phyloP scores from a whole-genome alignment of 2,797 vertebrate genomes.

The Scolopax rusticola region DNA sequence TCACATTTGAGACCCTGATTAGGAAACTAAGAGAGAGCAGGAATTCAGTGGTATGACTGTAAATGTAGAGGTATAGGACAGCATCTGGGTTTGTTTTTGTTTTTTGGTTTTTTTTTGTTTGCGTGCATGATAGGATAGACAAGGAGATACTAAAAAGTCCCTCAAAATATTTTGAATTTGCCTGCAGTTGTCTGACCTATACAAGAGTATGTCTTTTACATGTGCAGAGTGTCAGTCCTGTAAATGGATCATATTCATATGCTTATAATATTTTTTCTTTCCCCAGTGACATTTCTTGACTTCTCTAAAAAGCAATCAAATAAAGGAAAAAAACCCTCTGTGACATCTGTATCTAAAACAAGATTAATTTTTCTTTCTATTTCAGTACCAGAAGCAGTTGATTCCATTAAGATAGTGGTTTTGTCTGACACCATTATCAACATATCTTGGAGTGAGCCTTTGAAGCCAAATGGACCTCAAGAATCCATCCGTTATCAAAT shows the following conservation, averaged over 20 bases:
- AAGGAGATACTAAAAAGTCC: neutral
- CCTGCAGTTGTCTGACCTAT: neutral
- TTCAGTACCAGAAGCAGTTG: constrained; percentile 76
- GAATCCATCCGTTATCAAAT: constrained; percentile 77
- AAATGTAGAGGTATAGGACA: neutral
- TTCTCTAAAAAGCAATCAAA: neutral
- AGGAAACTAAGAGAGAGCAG: neutral
- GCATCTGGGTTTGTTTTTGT: fast-evolving
- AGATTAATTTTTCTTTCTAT: constrained; percentile 18
- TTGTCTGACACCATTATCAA: constrained; percentile 70
- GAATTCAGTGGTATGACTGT: neutral
- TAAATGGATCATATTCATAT: neutral
- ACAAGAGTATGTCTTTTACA: neutral
- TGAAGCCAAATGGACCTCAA: constrained; percentile 72
- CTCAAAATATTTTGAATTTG: neutral
- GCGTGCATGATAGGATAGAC: neutral
- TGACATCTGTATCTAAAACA: neutral
- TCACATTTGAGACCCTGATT: neutral
- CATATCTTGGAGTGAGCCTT: constrained; percentile 74
- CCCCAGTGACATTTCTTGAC: neutral
- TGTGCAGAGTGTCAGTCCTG: neutral
- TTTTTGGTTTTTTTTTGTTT: neutral
- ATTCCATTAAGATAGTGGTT: constrained; percentile 30
- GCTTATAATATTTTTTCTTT: neutral
- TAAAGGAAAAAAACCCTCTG: neutral